These are phyloP conservation scores for Tinea pellionella DNA, from an alignment of 2,888 invertebrate genomes.

Conservation along the genomic window DNA sequence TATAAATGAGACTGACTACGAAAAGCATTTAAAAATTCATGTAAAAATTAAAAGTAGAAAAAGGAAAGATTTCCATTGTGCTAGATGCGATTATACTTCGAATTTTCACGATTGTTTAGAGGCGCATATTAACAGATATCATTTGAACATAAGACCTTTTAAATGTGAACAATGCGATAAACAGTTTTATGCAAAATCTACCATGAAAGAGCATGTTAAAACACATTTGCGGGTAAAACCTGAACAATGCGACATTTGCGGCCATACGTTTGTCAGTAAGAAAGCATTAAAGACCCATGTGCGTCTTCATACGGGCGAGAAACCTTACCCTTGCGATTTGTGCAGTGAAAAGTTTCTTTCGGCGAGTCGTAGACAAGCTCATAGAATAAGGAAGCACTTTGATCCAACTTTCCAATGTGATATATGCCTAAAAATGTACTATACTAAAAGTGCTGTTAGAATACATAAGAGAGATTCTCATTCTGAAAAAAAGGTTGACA, in stretches of 20 bases:
- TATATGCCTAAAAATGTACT: neutral
- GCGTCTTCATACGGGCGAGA: conserved; percentile 32
- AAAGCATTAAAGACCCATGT: conserved; percentile 32
- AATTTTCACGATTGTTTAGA: neutral
- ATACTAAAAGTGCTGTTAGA: neutral
- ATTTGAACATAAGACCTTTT: conserved; percentile 39
- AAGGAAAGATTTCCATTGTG: neutral
- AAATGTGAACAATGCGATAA: conserved; percentile 35
- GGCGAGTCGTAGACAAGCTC: conserved; percentile 22
- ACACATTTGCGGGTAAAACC: conserved; percentile 14
- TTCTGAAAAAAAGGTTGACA: neutral
- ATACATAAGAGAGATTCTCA: neutral
- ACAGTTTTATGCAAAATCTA: conserved; percentile 37
- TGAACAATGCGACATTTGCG: conserved; percentile 14
- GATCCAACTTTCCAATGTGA: neutral
- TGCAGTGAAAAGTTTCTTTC: conserved; percentile 34
- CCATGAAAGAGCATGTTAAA: conserved; percentile 32
- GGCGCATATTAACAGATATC: conserved; percentile 37
- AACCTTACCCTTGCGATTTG: conserved; percentile 32
- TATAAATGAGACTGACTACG: no score
- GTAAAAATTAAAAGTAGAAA: no score
- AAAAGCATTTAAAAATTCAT: no score
- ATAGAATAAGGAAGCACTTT: conserved; percentile 10
- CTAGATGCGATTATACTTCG: neutral
- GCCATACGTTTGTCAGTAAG: conserved; percentile 16